Conservation (phyloP, 2,888 invertebrate genomes). For the Lepeophtheirus nordmannii region DNA sequence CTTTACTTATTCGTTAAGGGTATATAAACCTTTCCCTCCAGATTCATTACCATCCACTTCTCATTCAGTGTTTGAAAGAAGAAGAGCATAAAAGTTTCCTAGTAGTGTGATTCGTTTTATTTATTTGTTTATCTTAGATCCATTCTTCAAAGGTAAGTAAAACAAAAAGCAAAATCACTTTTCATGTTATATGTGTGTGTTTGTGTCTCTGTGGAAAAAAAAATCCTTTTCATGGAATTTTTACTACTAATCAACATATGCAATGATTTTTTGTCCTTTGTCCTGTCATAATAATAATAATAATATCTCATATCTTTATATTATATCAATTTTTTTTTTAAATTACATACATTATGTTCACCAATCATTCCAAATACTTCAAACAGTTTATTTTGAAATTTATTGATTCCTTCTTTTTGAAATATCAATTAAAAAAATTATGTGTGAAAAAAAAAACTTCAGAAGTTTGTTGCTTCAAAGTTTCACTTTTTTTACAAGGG, state of each 20-base stretch:
- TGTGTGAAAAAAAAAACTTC: too few species aligned
- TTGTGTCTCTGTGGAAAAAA: background rate
- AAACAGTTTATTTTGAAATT: too few species aligned
- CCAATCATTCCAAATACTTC: background rate
- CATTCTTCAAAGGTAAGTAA: background rate
- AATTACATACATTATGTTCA: background rate
- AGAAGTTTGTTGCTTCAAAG: too few species aligned
- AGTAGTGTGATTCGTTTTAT: too few species aligned
- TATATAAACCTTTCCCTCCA: conserved; percentile 2
- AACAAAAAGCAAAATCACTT: background rate
- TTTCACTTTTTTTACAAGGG: too few species aligned
- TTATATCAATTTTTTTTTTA: background rate
- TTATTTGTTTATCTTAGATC: background rate
- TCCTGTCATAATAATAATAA: background rate
- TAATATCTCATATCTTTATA: too few species aligned
- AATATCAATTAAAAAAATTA: too few species aligned
- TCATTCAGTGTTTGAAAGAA: conserved; percentile 3
- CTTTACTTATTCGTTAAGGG: background rate
- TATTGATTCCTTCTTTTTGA: too few species aligned
- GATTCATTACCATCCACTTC: conserved; percentile 2
- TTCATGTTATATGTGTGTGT: background rate
- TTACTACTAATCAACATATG: background rate
- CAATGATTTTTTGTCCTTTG: background rate
- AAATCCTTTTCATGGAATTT: background rate
- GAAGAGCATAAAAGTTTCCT: background rate